Percentiles rank a stretch among this genome's conserved stretches.
These are phyloP conservation scores for Pelochelys cantorii DNA, from an alignment of 2,797 vertebrate genomes.

Conservation along the genomic window DNA sequence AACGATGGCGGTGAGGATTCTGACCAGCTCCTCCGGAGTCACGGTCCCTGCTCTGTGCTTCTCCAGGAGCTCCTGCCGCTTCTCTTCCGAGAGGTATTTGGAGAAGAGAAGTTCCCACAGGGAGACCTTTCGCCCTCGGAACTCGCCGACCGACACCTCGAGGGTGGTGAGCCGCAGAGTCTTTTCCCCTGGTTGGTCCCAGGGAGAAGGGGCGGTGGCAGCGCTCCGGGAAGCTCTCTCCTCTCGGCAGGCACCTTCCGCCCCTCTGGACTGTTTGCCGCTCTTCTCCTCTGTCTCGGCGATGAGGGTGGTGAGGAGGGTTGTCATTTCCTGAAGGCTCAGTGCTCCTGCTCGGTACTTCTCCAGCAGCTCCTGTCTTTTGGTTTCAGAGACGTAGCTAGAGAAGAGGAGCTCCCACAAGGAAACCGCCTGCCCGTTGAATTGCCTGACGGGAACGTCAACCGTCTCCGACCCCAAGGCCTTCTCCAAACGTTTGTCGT, in stretches of 20 bases:
- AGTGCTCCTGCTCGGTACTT: slow-evolving; percentile 41
- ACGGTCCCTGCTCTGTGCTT: slow-evolving; percentile 40
- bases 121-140: background rate
- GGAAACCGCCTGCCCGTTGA: no score
- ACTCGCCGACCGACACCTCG: slow-evolving; percentile 65
- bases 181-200: background rate
- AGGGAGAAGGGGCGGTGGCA: no score
- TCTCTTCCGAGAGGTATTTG: slow-evolving; percentile 1
- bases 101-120: slow-evolving; percentile 87
- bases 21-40: slow-evolving; percentile 59
- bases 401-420: slow-evolving; percentile 91
- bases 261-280: no score
- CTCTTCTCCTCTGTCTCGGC: no score
- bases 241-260: no score
- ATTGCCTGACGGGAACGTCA: no score
- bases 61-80: slow-evolving; percentile 77
- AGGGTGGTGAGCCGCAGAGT: slow-evolving; percentile 80
- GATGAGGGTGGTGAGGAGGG: background rate
- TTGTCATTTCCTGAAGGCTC: slow-evolving; percentile 66
- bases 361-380: slow-evolving; percentile 81
- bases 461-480: background rate
- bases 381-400: slow-evolving; percentile 83
- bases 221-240: no score
- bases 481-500: background rate
- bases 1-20: slow-evolving; percentile 59